A percentile compares a stretch with the other conserved stretches of the same genome.
Evolutionary conservation across 2,797 vertebrate genomes (phyloP).

Genomic region (Sylvilagus floridanus): DNA sequence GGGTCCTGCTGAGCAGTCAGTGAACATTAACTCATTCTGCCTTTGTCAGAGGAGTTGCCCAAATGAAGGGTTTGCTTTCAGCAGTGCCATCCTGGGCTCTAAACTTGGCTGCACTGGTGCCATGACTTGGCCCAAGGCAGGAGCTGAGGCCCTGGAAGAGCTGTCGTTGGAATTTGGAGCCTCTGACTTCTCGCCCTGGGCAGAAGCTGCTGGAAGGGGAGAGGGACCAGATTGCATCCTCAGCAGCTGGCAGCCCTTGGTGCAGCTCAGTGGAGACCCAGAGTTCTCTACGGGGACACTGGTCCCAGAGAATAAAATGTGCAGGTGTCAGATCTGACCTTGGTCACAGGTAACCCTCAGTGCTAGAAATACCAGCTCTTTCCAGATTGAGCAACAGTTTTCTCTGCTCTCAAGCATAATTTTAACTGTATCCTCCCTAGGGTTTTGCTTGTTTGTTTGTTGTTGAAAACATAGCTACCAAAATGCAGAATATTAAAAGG

Average conservation of each 20-base stretch:
- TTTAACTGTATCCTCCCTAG: constrained; percentile 46
- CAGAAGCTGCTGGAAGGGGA: constrained; percentile 9
- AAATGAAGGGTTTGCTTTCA: neutral
- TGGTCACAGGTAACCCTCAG: neutral
- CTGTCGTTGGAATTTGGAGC: neutral
- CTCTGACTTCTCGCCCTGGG: neutral
- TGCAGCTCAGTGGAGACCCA: neutral
- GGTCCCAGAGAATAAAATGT: neutral
- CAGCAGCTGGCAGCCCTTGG: neutral
- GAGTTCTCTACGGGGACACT: neutral
- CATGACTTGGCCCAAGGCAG: neutral
- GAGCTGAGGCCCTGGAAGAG: neutral
- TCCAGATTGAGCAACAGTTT: constrained; percentile 9
- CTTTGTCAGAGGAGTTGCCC: neutral
- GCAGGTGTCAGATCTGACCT: constrained; percentile 34
- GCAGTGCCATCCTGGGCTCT: neutral
- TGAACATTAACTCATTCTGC: neutral
- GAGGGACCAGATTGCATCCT: neutral
- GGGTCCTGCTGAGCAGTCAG: neutral
- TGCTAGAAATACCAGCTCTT: constrained; percentile 42
- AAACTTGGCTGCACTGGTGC: neutral
- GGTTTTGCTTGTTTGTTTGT: constrained; percentile 5
- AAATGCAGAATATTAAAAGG: constrained; percentile 25
- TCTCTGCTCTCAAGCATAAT: neutral
- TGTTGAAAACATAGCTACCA: constrained; percentile 27